Conservation (phyloP, 2,797 vertebrate species). For the Myioborus melanocephalus region DNA sequence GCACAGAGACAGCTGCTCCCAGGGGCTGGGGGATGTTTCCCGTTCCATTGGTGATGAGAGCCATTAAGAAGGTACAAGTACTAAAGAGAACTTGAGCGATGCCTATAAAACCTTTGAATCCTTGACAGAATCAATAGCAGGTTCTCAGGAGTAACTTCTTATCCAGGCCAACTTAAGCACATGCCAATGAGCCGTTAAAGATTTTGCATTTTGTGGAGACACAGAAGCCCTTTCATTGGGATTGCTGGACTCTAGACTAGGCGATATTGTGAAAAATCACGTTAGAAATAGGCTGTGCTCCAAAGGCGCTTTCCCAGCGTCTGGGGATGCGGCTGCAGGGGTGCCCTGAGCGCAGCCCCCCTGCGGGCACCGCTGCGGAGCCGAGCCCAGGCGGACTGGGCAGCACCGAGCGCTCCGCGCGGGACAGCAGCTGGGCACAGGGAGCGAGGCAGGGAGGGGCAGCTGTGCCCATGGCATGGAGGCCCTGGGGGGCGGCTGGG, state of each 20-base stretch:
- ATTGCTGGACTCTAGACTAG: not conserved
- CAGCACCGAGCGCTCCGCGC: not conserved
- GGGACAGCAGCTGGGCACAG: too few relatives aligned
- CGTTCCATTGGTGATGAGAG: not conserved
- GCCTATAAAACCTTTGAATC: conserved; percentile 59
- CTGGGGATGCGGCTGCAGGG: fast-evolving
- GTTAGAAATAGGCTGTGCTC: not conserved
- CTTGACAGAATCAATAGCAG: conserved; percentile 57
- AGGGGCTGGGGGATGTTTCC: not conserved
- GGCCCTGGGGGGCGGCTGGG: fast-evolving
- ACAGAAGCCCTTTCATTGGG: not conserved
- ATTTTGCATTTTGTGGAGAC: conserved; percentile 50
- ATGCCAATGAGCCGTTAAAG: conserved; percentile 51
- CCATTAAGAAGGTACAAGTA: conserved; percentile 34
- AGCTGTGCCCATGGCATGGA: fast-evolving
- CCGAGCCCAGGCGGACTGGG: too few relatives aligned
- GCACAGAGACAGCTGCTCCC: not conserved
- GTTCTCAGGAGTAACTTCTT: conserved; percentile 45
- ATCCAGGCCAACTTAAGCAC: conserved; percentile 31
- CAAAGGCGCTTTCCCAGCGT: not conserved
- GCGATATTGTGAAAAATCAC: not conserved
- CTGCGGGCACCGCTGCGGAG: too few relatives aligned
- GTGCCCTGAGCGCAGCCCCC: fast-evolving
- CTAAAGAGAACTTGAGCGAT: conserved; percentile 44
- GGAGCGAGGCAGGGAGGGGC: not conserved